phyloP scores from a whole-genome alignment of 2,888 invertebrate genomes.

The Achlya flavicornis region DNA sequence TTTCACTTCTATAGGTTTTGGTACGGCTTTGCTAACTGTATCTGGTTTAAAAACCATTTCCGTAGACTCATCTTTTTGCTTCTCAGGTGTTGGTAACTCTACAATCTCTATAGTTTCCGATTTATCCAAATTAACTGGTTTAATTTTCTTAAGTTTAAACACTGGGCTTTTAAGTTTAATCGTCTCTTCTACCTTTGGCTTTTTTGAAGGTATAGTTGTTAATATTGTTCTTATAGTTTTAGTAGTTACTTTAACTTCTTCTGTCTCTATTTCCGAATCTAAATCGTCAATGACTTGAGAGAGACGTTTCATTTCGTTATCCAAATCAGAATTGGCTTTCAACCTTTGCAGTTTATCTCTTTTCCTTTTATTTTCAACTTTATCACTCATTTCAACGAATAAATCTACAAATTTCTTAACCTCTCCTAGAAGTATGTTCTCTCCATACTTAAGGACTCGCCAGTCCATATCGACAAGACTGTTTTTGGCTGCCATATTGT shows the following conservation, averaged over 20 bases:
- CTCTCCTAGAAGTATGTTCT: constrained; percentile 76
- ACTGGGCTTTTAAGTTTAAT: constrained; percentile 62
- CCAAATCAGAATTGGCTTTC: constrained; percentile 67
- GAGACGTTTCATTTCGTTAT: constrained; percentile 74
- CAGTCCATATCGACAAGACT: constrained; percentile 78
- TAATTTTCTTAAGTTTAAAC: constrained; percentile 70
- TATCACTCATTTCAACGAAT: constrained; percentile 57
- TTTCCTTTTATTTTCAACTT: constrained; percentile 56
- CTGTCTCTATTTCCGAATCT: constrained; percentile 57
- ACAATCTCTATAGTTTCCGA: constrained; percentile 36
- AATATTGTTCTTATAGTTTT: constrained; percentile 41
- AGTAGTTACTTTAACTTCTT: constrained; percentile 45
- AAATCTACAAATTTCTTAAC: constrained; percentile 70
- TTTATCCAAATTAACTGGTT: constrained; percentile 61
- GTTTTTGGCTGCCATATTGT: constrained; percentile 70
- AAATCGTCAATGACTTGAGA: constrained; percentile 75
- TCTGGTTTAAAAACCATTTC: constrained; percentile 51
- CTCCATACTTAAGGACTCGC: constrained; percentile 77
- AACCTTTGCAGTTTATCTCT: constrained; percentile 53
- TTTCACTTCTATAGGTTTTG: constrained; percentile 24
- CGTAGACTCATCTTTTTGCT: constrained; percentile 55
- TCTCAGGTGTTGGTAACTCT: constrained; percentile 49
- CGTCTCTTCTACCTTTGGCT: constrained; percentile 46
- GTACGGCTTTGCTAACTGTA: constrained; percentile 30
- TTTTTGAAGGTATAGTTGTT: constrained; percentile 37